Percentiles rank a stretch among this genome's conserved stretches.
Conservation (phyloP, 2,888 invertebrate species). For the Epinotia demarniana region DNA sequence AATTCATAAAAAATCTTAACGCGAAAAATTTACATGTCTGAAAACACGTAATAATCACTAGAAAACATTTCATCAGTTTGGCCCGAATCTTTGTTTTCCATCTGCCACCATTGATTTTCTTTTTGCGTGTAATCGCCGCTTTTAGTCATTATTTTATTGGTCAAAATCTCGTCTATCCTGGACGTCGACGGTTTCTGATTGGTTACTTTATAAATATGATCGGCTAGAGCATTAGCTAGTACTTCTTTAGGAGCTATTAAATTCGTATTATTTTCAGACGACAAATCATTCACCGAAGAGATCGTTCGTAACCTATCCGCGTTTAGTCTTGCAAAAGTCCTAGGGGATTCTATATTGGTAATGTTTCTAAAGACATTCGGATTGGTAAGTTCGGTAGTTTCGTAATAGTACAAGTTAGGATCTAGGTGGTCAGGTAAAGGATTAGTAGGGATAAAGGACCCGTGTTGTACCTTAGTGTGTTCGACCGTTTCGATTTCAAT, state of each 20-base stretch:
- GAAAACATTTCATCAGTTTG: slow-evolving; percentile 65
- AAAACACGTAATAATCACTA: slow-evolving; percentile 72
- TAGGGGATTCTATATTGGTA: slow-evolving; percentile 73
- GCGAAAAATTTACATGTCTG: slow-evolving; percentile 54
- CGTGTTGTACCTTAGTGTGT: slow-evolving; percentile 83
- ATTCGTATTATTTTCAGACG: slow-evolving; percentile 59
- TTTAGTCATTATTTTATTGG: slow-evolving; percentile 75
- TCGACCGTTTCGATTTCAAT: slow-evolving; percentile 73
- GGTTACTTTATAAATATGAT: slow-evolving; percentile 82
- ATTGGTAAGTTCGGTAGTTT: slow-evolving; percentile 53
- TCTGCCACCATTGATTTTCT: slow-evolving; percentile 76
- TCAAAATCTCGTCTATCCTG: slow-evolving; percentile 76
- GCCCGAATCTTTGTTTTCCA: slow-evolving; percentile 65
- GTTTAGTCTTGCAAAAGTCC: slow-evolving; percentile 75
- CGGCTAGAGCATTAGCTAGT: slow-evolving; percentile 75
- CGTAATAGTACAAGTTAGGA: slow-evolving; percentile 55
- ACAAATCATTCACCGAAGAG: slow-evolving; percentile 65
- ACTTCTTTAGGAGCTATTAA: slow-evolving; percentile 79
- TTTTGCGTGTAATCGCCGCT: slow-evolving; percentile 59
- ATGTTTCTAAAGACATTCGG: slow-evolving; percentile 67
- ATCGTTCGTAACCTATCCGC: slow-evolving; percentile 78
- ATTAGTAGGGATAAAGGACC: slow-evolving; percentile 79
- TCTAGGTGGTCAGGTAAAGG: slow-evolving; percentile 66
- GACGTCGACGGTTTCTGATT: slow-evolving; percentile 82
- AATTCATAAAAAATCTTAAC: slow-evolving; percentile 20